Conservation (phyloP, 2,888 invertebrate genomes). For the Dascillus cervinus region DNA sequence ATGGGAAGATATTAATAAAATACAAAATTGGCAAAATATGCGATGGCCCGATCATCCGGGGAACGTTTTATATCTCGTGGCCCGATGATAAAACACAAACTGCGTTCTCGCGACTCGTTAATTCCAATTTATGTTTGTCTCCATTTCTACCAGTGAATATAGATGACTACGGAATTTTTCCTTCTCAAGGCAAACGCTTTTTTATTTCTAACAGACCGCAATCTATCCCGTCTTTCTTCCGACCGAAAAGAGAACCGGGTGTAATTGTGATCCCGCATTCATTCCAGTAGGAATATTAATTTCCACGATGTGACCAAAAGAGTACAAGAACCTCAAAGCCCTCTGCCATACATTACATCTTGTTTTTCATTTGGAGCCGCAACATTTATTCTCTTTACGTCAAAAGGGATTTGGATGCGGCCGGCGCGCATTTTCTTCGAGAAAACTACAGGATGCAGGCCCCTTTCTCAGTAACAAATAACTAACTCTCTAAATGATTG, state of each 20-base stretch:
- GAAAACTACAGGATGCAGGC: constrained; percentile 13
- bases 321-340: constrained; percentile 5
- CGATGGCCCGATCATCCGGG: too few relatives aligned
- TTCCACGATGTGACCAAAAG: constrained; percentile 8
- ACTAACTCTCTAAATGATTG: constrained; percentile 19
- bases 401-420: constrained; percentile 12
- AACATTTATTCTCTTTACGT: constrained; percentile 18
- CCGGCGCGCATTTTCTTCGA: constrained; percentile 6
- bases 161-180: constrained; percentile 17
- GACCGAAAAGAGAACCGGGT: too few relatives aligned
- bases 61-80: constrained; percentile 10
- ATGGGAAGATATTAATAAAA: too few relatives aligned
- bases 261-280: constrained; percentile 12
- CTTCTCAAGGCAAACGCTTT: constrained; percentile 13
- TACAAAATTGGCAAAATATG: too few relatives aligned
- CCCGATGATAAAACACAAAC: constrained; percentile 16
- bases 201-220: too few relatives aligned
- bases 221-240: too few relatives aligned
- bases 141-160: constrained; percentile 12
- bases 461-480: constrained; percentile 12
- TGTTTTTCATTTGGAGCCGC: constrained; percentile 15
- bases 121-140: constrained; percentile 16
- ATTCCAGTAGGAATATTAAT: constrained; percentile 11
- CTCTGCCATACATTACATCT: constrained; percentile 8
- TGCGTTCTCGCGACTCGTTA: constrained; percentile 17